Conservation (phyloP, 2,113 vertebrate genomes). For the Nothoprocta pentlandii region DNA sequence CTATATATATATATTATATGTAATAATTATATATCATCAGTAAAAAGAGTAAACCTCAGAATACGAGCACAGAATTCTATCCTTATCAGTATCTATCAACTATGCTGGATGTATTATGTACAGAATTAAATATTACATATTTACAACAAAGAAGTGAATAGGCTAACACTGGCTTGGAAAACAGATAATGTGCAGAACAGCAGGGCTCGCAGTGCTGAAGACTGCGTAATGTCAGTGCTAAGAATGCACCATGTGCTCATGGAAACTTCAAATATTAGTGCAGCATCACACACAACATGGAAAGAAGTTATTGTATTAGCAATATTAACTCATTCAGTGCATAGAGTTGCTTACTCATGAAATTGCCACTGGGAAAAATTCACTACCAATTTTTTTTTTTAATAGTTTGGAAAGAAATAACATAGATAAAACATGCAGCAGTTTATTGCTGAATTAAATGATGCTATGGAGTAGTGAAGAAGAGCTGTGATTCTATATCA, state of each 20-base stretch:
- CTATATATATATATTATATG: too few species aligned
- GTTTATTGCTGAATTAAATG: background rate
- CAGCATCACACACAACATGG: background rate
- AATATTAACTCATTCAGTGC: background rate
- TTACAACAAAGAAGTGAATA: background rate
- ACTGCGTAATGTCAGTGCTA: background rate
- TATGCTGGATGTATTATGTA: background rate
- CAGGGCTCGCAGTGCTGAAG: background rate
- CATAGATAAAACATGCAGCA: background rate
- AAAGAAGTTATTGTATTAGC: background rate
- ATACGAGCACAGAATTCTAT: background rate
- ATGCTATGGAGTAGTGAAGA: background rate
- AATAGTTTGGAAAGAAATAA: background rate
- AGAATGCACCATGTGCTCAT: background rate
- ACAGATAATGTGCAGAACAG: background rate
- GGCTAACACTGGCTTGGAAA: background rate
- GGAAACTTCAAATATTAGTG: background rate
- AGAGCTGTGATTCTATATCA: background rate
- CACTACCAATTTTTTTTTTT: background rate
- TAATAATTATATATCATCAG: background rate
- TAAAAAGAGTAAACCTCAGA: background rate
- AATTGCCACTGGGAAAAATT: background rate
- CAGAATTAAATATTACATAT: background rate
- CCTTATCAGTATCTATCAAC: background rate
- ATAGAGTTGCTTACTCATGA: background rate